These are phyloP conservation scores for Branchellion lobata DNA, from an alignment of 2,888 invertebrate genomes.

Conservation along the genomic window DNA sequence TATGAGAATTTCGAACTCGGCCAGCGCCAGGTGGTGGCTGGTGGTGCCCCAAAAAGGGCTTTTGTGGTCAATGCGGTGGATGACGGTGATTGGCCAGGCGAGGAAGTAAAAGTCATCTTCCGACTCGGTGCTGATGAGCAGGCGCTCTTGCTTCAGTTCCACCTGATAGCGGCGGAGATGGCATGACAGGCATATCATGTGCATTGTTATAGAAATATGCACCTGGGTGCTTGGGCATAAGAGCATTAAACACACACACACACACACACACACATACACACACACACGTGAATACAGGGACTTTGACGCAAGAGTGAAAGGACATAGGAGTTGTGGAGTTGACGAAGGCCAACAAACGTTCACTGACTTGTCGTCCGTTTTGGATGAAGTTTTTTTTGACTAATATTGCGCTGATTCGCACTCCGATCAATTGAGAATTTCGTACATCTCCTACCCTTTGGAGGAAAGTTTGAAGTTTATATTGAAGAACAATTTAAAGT, in stretches of 20 bases:
- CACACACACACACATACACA: too few relatives aligned
- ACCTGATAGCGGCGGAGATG: too few relatives aligned
- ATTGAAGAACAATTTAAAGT: too few relatives aligned
- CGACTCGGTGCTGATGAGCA: constrained; percentile 80
- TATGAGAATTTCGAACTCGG: constrained; percentile 51
- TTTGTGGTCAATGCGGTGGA: constrained; percentile 58
- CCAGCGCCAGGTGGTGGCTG: constrained; percentile 47
- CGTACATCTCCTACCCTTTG: constrained; percentile 63
- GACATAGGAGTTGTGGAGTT: not conserved
- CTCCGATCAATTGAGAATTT: constrained; percentile 67
- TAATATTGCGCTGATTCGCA: constrained; percentile 87
- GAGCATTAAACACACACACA: too few relatives aligned
- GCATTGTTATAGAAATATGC: too few relatives aligned
- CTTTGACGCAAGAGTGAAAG: not conserved
- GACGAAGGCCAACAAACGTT: not conserved
- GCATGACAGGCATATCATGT: too few relatives aligned
- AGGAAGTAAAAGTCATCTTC: constrained; percentile 85
- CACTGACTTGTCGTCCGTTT: constrained; percentile 64
- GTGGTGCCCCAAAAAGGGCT: constrained; percentile 50
- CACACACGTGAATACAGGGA: too few relatives aligned
- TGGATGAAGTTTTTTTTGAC: constrained; percentile 85
- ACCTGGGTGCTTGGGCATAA: too few relatives aligned
- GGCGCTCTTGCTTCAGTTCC: constrained; percentile 87
- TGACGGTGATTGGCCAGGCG: constrained; percentile 94
- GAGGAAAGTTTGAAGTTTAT: constrained; percentile 57